A percentile compares a stretch with the other conserved stretches of the same genome.
phyloP scores from a whole-genome alignment of 92 coral and sea anemone species.

The Paragorgia papillata region DNA sequence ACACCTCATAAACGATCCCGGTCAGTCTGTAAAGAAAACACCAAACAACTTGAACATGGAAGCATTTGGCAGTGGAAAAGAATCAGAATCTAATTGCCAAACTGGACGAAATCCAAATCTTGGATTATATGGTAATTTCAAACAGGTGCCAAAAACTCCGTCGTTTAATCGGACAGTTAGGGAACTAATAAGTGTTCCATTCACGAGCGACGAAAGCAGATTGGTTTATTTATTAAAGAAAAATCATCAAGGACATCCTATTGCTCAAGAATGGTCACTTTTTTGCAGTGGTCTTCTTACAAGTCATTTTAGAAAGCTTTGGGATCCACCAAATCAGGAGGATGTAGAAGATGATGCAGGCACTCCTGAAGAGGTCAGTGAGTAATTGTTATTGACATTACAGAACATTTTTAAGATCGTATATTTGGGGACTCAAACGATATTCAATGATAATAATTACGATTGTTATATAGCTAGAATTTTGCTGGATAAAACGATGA shows the following conservation, averaged over 20 bases:
- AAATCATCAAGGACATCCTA: conserved; percentile 42
- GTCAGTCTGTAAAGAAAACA: background rate
- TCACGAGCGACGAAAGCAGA: conserved; percentile 44
- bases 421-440: too few relatives aligned
- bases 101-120: background rate
- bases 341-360: background rate
- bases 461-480: too few relatives aligned
- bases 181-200: conserved; percentile 43
- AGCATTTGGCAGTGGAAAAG: background rate
- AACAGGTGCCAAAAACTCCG: background rate
- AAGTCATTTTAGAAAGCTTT: conserved; percentile 74
- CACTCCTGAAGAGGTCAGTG: background rate
- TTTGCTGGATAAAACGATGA: too few relatives aligned
- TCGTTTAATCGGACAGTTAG: conserved; percentile 36
- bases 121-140: conserved; percentile 5
- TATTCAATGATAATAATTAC: too few relatives aligned
- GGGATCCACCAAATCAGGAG: conserved; percentile 62
- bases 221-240: conserved; percentile 34
- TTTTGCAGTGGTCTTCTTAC: conserved; percentile 58
- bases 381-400: background rate
- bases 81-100: background rate
- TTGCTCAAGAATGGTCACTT: conserved; percentile 45
- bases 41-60: background rate
- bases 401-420: too few relatives aligned
- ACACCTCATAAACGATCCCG: background rate